Conservation (phyloP, 1,140 invertebrate genomes). For the Episyrphus balteatus region DNA sequence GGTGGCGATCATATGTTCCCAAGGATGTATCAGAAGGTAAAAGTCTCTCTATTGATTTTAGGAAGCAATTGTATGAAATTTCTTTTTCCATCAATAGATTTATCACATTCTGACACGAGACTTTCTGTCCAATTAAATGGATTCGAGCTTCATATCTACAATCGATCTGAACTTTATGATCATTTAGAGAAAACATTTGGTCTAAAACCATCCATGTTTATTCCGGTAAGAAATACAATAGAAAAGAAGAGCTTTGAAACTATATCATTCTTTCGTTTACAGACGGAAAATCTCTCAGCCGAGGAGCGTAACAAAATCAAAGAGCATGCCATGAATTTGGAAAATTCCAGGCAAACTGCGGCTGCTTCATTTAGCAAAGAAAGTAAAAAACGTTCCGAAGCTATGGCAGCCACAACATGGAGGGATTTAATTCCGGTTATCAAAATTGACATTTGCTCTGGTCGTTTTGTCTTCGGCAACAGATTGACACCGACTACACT, state of each 20-base stretch:
- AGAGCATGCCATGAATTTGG: conserved; percentile 48
- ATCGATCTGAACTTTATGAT: conserved; percentile 80
- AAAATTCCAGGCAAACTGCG: conserved; percentile 43
- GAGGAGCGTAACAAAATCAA: conserved; percentile 35
- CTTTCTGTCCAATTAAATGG: conserved; percentile 90
- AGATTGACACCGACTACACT: conserved; percentile 85
- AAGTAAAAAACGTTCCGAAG: conserved; percentile 53
- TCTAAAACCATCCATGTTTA: conserved; percentile 64
- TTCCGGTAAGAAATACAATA: conserved; percentile 34
- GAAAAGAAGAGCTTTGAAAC: not conserved
- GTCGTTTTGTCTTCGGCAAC: conserved; percentile 94
- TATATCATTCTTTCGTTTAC: not conserved
- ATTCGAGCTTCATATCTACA: conserved; percentile 93
- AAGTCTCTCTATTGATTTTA: too few species aligned
- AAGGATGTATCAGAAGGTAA: conserved; percentile 90
- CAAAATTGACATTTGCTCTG: conserved; percentile 86
- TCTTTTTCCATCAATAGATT: conserved; percentile 50
- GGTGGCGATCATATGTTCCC: conserved; percentile 91
- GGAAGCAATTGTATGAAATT: conserved; percentile 4
- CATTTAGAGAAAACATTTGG: conserved; percentile 84
- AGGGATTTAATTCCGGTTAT: conserved; percentile 94
- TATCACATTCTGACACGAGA: conserved; percentile 90
- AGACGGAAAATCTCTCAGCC: conserved; percentile 15
- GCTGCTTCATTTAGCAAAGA: conserved; percentile 40
- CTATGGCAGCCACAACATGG: conserved; percentile 77